A percentile compares a stretch with the other conserved stretches of the same genome.
Evolutionary conservation across 2,113 vertebrate genomes (phyloP).

Genomic region (Polypterus bichir): DNA sequence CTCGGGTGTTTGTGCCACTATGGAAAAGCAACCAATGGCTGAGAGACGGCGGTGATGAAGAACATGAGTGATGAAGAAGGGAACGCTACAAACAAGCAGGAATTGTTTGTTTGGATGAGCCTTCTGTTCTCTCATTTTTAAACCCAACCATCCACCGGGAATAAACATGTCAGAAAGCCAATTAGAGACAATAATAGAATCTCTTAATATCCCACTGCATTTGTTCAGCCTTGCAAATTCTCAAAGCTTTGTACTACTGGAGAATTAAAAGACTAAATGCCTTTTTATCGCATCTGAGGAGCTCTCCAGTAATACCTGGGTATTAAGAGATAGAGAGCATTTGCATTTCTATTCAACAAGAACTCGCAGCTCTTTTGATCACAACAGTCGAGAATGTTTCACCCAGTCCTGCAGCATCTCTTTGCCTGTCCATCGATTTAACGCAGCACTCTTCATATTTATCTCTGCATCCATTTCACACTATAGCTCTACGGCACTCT

Average conservation of each 20-base stretch:
- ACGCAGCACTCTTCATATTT: too few relatives aligned
- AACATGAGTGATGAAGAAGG: too few relatives aligned
- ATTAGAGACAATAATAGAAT: conserved; percentile 12
- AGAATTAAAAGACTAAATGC: conserved; percentile 4
- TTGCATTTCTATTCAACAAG: conserved; percentile 18
- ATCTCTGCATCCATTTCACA: too few relatives aligned
- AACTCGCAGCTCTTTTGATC: conserved; percentile 19
- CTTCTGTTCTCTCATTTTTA: too few relatives aligned
- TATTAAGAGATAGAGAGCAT: too few relatives aligned
- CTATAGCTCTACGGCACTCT: too few relatives aligned
- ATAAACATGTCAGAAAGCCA: conserved; percentile 10
- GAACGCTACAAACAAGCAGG: too few relatives aligned
- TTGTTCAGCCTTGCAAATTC: conserved; percentile 5
- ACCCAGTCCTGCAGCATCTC: conserved; percentile 13
- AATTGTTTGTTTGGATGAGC: too few relatives aligned
- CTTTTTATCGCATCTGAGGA: conserved; percentile 13
- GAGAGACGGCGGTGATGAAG: too few relatives aligned
- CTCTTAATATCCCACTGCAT: conserved; percentile 5
- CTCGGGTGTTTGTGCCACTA: too few relatives aligned
- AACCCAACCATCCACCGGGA: not conserved
- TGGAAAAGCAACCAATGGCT: too few relatives aligned
- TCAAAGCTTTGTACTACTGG: conserved; percentile 2
- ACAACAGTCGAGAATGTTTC: conserved; percentile 24
- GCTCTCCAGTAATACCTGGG: conserved; percentile 3
- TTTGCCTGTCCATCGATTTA: too few relatives aligned